These are phyloP conservation scores for Cosmia pyralina DNA, from an alignment of 2,888 invertebrate species.

Conservation along the genomic window DNA sequence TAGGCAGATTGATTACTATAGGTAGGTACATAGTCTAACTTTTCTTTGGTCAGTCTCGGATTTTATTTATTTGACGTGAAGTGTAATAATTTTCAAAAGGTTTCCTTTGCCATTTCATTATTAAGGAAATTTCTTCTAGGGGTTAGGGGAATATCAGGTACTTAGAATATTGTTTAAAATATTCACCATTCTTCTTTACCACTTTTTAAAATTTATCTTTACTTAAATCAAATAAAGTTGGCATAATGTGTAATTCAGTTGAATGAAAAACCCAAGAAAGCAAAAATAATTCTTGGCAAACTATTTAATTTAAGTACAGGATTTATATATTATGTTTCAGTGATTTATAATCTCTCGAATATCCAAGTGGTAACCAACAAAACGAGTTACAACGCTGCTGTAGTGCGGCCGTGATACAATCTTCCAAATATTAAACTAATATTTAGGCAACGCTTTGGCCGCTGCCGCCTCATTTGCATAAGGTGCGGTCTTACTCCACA, in stretches of 20 bases:
- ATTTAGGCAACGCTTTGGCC: conserved; percentile 90
- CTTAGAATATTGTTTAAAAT: conserved; percentile 6
- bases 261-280: neutral
- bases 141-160: neutral
- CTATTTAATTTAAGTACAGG: neutral
- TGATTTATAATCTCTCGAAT: neutral
- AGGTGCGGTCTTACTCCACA: conserved; percentile 79
- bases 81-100: neutral
- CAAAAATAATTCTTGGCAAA: neutral
- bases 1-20: no score
- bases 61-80: conserved; percentile 19
- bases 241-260: neutral
- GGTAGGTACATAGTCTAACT: neutral
- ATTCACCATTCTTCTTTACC: neutral
- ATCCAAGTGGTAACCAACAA: conserved; percentile 11
- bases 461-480: conserved; percentile 89
- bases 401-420: conserved; percentile 81
- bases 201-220: neutral
- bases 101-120: neutral
- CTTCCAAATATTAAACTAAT: conserved; percentile 90
- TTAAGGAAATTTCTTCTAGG: neutral
- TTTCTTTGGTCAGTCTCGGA: neutral
- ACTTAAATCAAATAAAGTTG: neutral
- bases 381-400: conserved; percentile 76
- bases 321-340: neutral